phyloP scores from a whole-genome alignment of 2,888 invertebrate species.

The Buathra laborator region DNA sequence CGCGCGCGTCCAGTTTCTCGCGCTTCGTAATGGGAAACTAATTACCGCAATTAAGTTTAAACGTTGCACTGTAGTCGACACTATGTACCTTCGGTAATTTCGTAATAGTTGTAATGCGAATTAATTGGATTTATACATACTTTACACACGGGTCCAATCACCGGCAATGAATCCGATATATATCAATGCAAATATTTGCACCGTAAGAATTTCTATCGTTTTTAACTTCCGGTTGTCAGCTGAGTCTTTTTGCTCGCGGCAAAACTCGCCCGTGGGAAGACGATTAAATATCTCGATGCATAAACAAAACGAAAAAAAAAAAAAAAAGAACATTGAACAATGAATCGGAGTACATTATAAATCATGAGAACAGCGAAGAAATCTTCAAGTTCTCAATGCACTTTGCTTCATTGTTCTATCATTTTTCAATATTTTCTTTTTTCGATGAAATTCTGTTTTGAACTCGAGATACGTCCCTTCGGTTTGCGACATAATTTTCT shows the following conservation, averaged over 20 bases:
- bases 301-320: not conserved
- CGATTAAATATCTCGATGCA: constrained; percentile 4
- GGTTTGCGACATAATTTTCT: not conserved
- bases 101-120: constrained; percentile 43
- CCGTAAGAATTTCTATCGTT: not conserved
- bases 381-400: not conserved
- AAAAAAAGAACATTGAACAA: not conserved
- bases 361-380: not conserved
- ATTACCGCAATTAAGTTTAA: constrained; percentile 64
- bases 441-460: not conserved
- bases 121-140: constrained; percentile 50
- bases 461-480: not conserved
- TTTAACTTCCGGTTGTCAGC: not conserved
- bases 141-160: not conserved
- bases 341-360: not conserved
- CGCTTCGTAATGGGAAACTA: constrained; percentile 67
- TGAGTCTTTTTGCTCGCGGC: not conserved
- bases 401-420: constrained; percentile 13
- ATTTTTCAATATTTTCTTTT: not conserved
- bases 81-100: constrained; percentile 29
- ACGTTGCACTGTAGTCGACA: constrained; percentile 32
- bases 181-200: constrained; percentile 17
- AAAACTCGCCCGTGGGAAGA: not conserved
- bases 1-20: constrained; percentile 47
- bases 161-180: constrained; percentile 28